Evolutionary conservation across 1,140 invertebrate genomes (phyloP).

Genomic region (Periplaneta americana): DNA sequence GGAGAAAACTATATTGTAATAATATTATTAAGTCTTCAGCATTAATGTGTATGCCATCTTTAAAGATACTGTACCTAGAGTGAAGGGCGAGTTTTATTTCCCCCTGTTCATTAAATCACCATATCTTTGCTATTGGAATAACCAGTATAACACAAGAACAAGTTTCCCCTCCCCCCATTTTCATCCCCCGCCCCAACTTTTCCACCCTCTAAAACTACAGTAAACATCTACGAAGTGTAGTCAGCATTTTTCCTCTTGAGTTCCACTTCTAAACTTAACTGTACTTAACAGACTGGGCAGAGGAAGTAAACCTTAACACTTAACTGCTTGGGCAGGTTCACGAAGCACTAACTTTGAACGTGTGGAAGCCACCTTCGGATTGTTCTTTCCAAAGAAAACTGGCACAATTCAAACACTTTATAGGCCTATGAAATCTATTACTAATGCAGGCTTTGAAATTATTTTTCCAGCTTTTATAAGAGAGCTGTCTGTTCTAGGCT

Average conservation of each 20-base stretch:
- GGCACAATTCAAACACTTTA: background rate
- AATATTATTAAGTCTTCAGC: constrained; percentile 9
- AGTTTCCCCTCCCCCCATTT: too few species aligned
- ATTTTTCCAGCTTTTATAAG: constrained; percentile 12
- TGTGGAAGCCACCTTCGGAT: background rate
- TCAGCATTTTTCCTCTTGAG: background rate
- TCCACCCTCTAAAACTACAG: too few species aligned
- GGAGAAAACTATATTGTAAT: constrained; percentile 6
- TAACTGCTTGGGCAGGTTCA: background rate
- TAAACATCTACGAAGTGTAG: background rate
- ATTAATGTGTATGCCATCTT: constrained; percentile 11
- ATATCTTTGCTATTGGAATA: constrained; percentile 1
- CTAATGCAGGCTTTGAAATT: constrained; percentile 12
- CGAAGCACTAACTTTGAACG: background rate
- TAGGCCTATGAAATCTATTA: background rate
- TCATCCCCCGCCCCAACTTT: too few species aligned
- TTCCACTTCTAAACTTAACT: background rate
- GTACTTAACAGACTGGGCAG: background rate
- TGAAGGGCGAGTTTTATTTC: constrained; percentile 1
- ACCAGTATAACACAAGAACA: background rate
- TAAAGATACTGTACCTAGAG: background rate
- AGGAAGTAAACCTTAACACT: background rate
- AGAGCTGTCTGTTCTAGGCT: constrained; percentile 10
- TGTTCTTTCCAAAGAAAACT: background rate
- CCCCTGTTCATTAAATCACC: background rate